Percentiles rank a stretch among this genome's conserved stretches.
Evolutionary conservation across 1,140 invertebrate species (phyloP).

Genomic region (Drosophila cardini): DNA sequence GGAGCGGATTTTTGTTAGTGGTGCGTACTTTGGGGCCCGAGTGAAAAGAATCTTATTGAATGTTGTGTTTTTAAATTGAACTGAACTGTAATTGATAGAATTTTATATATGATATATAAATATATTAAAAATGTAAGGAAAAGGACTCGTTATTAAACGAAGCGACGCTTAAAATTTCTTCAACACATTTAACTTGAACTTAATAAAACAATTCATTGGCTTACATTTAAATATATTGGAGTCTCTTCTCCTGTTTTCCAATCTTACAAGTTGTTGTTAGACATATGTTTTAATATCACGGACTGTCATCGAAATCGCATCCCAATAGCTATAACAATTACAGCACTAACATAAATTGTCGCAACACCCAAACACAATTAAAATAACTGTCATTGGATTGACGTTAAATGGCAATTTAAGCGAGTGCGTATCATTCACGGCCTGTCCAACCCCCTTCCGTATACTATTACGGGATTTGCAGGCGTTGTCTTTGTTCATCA

Average conservation of each 20-base stretch:
- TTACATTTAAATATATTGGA: background rate
- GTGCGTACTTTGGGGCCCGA: slow-evolving; percentile 30
- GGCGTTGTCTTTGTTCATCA: slow-evolving; percentile 10
- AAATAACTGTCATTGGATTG: slow-evolving; percentile 84
- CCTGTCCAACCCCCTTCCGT: slow-evolving; percentile 10
- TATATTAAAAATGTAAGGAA: too few species aligned
- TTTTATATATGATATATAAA: too few species aligned
- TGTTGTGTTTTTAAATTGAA: too few species aligned
- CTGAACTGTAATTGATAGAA: too few species aligned
- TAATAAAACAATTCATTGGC: background rate
- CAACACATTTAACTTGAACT: too few species aligned
- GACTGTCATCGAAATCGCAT: slow-evolving; percentile 26
- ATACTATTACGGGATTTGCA: slow-evolving; percentile 37
- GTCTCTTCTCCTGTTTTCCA: background rate
- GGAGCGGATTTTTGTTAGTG: slow-evolving; percentile 38
- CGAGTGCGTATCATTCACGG: slow-evolving; percentile 81
- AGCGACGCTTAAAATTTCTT: background rate
- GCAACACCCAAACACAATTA: slow-evolving; percentile 81
- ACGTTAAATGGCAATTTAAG: slow-evolving; percentile 83
- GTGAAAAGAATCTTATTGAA: too few species aligned
- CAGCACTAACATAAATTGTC: slow-evolving; percentile 74
- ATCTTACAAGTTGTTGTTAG: slow-evolving; percentile 18
- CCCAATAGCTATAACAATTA: slow-evolving; percentile 69
- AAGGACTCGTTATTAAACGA: too few species aligned
- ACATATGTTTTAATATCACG: slow-evolving; percentile 21